A percentile compares a stretch with the other conserved stretches of the same genome.
phyloP scores from a whole-genome alignment of 1,140 invertebrate species.

The Lucilia sericata region DNA sequence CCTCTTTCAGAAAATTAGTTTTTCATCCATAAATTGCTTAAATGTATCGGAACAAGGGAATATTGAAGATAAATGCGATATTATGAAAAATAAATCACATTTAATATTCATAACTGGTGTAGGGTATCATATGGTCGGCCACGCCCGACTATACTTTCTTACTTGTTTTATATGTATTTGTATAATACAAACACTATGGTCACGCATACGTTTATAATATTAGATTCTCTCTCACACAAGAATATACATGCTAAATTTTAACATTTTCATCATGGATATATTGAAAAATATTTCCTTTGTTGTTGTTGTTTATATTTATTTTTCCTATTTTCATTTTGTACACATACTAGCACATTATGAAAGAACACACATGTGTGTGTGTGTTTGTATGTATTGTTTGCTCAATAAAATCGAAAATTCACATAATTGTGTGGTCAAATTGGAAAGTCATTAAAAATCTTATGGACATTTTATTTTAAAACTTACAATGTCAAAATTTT shows the following conservation, averaged over 20 bases:
- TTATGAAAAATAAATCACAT: no score
- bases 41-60: no score
- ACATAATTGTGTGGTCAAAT: background rate
- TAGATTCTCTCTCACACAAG: background rate
- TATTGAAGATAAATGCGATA: no score
- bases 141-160: no score
- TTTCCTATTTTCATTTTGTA: slow-evolving; percentile 56
- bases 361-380: slow-evolving; percentile 60
- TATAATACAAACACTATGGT: slow-evolving; percentile 17
- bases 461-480: no score
- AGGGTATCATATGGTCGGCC: no score
- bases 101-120: no score
- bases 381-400: slow-evolving; percentile 64
- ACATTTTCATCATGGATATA: background rate
- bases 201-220: slow-evolving; percentile 3
- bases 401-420: slow-evolving; percentile 66
- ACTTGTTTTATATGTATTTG: no score
- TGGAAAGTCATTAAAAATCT: background rate
- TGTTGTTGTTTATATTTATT: slow-evolving; percentile 31
- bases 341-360: slow-evolving; percentile 50
- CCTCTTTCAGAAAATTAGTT: no score
- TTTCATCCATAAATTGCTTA: no score
- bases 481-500: no score
- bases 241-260: slow-evolving; percentile 10
- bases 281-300: slow-evolving; percentile 45